Conservation (phyloP, 2,113 vertebrate species). For the Epinephelus moara region DNA sequence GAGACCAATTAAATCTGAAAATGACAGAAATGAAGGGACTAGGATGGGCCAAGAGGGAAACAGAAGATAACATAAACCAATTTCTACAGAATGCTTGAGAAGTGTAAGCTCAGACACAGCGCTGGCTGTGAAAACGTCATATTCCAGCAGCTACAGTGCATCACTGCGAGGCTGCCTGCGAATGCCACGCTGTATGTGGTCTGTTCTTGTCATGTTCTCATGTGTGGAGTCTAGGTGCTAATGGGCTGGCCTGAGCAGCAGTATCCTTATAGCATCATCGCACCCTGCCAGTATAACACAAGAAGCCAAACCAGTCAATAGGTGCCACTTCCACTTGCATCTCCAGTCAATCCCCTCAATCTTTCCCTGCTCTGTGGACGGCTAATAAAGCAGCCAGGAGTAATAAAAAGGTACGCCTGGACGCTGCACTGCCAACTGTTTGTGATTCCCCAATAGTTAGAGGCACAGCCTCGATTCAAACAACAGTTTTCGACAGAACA, state of each 20-base stretch:
- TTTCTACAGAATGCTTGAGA: constrained; percentile 30
- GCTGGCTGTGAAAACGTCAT: not conserved
- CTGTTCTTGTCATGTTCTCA: constrained; percentile 58
- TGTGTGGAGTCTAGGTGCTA: constrained; percentile 46
- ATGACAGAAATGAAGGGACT: constrained; percentile 54
- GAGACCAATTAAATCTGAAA: constrained; percentile 78
- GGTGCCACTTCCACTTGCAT: constrained; percentile 57
- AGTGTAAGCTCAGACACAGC: constrained; percentile 22
- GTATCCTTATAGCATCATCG: constrained; percentile 38
- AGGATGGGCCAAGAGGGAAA: constrained; percentile 26
- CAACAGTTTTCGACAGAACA: constrained; percentile 34
- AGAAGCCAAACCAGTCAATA: constrained; percentile 66
- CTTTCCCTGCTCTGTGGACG: constrained; percentile 39
- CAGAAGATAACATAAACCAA: constrained; percentile 30
- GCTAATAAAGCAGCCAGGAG: constrained; percentile 69
- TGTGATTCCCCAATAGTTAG: constrained; percentile 50
- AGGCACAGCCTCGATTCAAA: constrained; percentile 36
- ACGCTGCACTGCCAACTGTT: constrained; percentile 46
- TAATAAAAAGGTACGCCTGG: constrained; percentile 62
- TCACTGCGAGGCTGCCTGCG: constrained; percentile 6
- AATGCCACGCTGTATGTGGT: constrained; percentile 21
- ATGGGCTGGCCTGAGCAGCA: constrained; percentile 35
- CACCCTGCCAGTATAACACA: constrained; percentile 37
- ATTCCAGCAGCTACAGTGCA: not conserved
- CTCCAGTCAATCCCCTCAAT: constrained; percentile 59